These are phyloP conservation scores for Parnassius orleans DNA, from an alignment of 2,888 invertebrate genomes.

Conservation along the genomic window DNA sequence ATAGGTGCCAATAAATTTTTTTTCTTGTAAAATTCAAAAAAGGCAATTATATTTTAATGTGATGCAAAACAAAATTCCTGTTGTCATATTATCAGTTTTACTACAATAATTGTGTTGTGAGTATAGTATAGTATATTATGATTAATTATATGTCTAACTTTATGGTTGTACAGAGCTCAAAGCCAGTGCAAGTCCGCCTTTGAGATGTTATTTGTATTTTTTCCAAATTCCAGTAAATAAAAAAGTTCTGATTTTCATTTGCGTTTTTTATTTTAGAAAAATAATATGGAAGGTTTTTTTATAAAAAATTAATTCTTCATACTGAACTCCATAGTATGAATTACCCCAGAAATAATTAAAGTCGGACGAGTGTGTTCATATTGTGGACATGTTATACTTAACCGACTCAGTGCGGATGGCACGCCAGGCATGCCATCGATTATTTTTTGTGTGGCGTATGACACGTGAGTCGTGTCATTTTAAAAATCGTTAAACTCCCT, in stretches of 20 bases:
- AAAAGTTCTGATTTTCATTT: conserved; percentile 63
- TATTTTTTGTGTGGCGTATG: no score
- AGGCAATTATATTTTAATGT: not conserved
- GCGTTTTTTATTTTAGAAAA: conserved; percentile 39
- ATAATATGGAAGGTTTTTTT: no score
- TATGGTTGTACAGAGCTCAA: conserved; percentile 63
- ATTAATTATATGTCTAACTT: conserved; percentile 30
- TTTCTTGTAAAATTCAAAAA: conserved; percentile 1
- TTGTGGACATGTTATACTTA: no score
- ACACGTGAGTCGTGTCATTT: no score
- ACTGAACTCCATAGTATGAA: no score
- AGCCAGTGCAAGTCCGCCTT: conserved; percentile 57
- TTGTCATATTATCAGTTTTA: conserved; percentile 22
- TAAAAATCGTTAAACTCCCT: no score
- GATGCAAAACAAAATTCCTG: conserved; percentile 28
- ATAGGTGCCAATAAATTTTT: conserved; percentile 45
- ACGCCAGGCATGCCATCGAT: no score
- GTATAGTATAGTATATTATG: conserved; percentile 7
- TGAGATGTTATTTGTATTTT: conserved; percentile 58
- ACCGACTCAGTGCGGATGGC: no score
- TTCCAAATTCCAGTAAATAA: conserved; percentile 72
- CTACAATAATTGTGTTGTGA: conserved; percentile 59
- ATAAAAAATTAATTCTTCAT: no score
- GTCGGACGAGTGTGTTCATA: no score
- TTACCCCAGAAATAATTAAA: no score